Conservation (phyloP, 2,797 vertebrate genomes). For the Phrynocephalus forsythii region DNA sequence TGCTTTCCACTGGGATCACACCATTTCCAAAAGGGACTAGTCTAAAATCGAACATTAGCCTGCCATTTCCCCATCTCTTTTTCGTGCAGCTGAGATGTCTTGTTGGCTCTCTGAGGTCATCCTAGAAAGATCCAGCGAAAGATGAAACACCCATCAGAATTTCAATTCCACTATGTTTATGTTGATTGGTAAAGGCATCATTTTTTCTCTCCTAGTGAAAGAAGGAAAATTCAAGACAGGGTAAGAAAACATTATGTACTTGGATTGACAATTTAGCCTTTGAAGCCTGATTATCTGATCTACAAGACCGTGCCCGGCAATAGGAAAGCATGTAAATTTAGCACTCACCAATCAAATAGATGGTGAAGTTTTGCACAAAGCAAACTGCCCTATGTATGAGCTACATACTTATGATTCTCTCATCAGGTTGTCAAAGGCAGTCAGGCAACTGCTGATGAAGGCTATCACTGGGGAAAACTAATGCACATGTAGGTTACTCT, state of each 20-base stretch:
- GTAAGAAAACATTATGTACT: slow-evolving; percentile 29
- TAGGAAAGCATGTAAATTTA: slow-evolving; percentile 28
- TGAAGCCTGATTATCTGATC: not conserved
- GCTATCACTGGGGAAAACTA: not conserved
- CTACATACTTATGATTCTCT: slow-evolving; percentile 17
- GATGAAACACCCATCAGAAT: slow-evolving; percentile 16
- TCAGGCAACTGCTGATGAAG: slow-evolving; percentile 18
- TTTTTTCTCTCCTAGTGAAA: not conserved
- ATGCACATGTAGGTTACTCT: slow-evolving; percentile 13
- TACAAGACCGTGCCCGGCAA: not conserved
- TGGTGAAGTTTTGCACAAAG: slow-evolving; percentile 15
- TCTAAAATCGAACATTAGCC: not conserved
- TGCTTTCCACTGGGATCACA: not conserved
- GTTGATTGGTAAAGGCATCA: slow-evolving; percentile 31
- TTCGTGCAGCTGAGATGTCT: not conserved
- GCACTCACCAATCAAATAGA: slow-evolving; percentile 29
- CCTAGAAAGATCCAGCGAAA: slow-evolving; percentile 20
- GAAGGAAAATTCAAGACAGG: slow-evolving; percentile 23
- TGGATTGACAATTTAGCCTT: slow-evolving; percentile 15
- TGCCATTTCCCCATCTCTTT: not conserved
- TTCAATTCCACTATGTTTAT: slow-evolving; percentile 34
- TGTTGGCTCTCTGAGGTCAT: slow-evolving; percentile 1
- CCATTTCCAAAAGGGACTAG: not conserved
- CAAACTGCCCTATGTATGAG: slow-evolving; percentile 17
- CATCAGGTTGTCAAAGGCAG: slow-evolving; percentile 24